These are phyloP conservation scores for Psettodes erumei DNA, from an alignment of 2,113 vertebrate species.

Conservation along the genomic window DNA sequence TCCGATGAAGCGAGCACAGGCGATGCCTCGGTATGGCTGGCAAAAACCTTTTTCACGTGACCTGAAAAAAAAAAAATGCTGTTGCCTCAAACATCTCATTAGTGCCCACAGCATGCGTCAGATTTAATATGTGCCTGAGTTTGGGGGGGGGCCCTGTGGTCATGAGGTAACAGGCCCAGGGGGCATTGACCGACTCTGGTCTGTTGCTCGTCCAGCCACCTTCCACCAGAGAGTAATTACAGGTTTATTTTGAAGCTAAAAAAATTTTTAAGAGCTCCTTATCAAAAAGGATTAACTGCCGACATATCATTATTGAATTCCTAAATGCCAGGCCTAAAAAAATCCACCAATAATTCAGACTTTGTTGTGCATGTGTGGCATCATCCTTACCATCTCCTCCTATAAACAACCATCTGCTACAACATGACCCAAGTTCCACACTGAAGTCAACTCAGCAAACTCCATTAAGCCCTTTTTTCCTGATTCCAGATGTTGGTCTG, in stretches of 20 bases:
- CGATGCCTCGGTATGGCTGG: slow-evolving; percentile 96
- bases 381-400: not conserved
- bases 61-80: slow-evolving; percentile 75
- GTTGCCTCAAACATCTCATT: not conserved
- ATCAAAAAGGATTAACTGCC: not conserved
- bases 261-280: not conserved
- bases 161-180: not conserved
- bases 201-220: not conserved
- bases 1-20: slow-evolving; percentile 95
- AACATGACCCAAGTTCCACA: too few relatives aligned
- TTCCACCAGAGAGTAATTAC: not conserved
- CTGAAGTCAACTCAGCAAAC: too few relatives aligned
- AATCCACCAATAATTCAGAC: not conserved
- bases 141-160: not conserved
- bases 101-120: not conserved
- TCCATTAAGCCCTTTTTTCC: too few relatives aligned
- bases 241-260: not conserved
- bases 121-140: not conserved
- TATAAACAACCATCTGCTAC: not conserved
- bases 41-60: slow-evolving; percentile 93
- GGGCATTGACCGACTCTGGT: not conserved
- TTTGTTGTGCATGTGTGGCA: too few relatives aligned
- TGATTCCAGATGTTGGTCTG: too few relatives aligned
- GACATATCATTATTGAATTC: not conserved
- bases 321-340: not conserved